Conservation (phyloP, 1,140 invertebrate species). For the Oryzaephilus surinamensis region DNA sequence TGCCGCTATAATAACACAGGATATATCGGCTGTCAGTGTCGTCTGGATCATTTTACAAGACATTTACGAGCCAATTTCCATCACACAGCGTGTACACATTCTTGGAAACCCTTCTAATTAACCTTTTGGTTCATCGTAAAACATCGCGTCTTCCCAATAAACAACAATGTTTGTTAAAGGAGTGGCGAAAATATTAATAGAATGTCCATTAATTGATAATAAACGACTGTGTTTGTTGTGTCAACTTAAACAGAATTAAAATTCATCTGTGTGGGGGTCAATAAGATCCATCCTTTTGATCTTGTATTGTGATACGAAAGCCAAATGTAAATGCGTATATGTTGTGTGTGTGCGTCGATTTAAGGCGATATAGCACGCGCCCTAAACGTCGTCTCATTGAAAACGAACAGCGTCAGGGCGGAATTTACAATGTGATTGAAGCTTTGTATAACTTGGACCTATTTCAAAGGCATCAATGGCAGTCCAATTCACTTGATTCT, state of each 20-base stretch:
- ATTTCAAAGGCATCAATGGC: constrained; percentile 21
- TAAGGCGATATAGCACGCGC: constrained; percentile 21
- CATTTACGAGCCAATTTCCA: constrained; percentile 6
- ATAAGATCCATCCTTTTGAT: too few species aligned
- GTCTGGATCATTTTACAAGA: constrained; percentile 5
- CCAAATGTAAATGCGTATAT: too few species aligned
- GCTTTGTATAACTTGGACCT: constrained; percentile 22
- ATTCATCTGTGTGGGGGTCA: too few species aligned
- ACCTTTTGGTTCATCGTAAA: too few species aligned
- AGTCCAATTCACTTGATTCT: constrained; percentile 17
- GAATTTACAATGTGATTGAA: constrained; percentile 33
- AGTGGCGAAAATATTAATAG: too few species aligned
- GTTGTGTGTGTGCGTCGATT: too few species aligned
- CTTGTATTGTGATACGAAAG: too few species aligned
- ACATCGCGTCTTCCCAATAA: too few species aligned
- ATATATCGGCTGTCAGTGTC: constrained; percentile 11
- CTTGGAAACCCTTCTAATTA: constrained; percentile 10
- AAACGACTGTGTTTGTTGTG: too few species aligned
- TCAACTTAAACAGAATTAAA: constrained; percentile 24
- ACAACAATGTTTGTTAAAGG: too few species aligned
- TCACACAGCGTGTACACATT: too few species aligned
- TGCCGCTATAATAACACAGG: constrained; percentile 4
- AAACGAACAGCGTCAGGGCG: constrained; percentile 26
- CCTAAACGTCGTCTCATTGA: constrained; percentile 25
- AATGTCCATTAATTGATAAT: too few species aligned